A percentile compares a stretch with the other conserved stretches of the same genome.
phyloP scores from a whole-genome alignment of 2,888 invertebrate genomes.

The Eulithis prunata region DNA sequence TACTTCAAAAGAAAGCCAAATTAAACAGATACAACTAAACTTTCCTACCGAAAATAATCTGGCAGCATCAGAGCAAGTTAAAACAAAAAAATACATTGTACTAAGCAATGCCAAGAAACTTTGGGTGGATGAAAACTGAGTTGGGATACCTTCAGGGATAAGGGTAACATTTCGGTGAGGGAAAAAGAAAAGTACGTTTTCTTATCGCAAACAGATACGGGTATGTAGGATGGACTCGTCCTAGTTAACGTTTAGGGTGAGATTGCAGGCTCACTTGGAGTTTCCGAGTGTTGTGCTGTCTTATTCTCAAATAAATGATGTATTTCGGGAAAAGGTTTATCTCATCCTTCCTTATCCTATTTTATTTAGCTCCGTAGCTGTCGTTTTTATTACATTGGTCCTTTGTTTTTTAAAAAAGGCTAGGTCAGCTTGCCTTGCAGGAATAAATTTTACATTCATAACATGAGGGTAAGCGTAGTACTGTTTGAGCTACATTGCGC shows the following conservation, averaged over 20 bases:
- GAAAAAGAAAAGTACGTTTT: conserved; percentile 53
- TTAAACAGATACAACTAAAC: conserved; percentile 48
- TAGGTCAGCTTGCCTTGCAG: background rate
- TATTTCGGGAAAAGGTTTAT: conserved; percentile 17
- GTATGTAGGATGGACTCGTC: conserved; percentile 58
- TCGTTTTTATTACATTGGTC: background rate
- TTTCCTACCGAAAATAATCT: conserved; percentile 49
- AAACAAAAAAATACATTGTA: conserved; percentile 61
- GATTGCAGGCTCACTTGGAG: conserved; percentile 32
- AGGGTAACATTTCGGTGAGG: conserved; percentile 53
- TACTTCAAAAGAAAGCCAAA: conserved; percentile 44
- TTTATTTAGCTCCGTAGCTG: background rate
- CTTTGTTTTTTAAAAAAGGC: background rate
- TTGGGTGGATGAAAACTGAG: conserved; percentile 60
- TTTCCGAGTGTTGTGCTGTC: conserved; percentile 15
- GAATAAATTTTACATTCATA: too few species aligned
- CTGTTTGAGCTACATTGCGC: too few species aligned
- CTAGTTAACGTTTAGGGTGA: conserved; percentile 59
- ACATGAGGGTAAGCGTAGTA: too few species aligned
- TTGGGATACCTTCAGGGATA: conserved; percentile 53
- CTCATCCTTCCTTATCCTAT: background rate
- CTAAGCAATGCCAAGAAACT: conserved; percentile 61
- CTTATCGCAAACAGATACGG: conserved; percentile 61
- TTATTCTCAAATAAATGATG: conserved; percentile 12
- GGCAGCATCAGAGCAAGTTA: conserved; percentile 47